Percentiles rank a stretch among this genome's conserved stretches.
Conservation (phyloP, 2,113 vertebrate genomes). For the Pterocles gutturalis region DNA sequence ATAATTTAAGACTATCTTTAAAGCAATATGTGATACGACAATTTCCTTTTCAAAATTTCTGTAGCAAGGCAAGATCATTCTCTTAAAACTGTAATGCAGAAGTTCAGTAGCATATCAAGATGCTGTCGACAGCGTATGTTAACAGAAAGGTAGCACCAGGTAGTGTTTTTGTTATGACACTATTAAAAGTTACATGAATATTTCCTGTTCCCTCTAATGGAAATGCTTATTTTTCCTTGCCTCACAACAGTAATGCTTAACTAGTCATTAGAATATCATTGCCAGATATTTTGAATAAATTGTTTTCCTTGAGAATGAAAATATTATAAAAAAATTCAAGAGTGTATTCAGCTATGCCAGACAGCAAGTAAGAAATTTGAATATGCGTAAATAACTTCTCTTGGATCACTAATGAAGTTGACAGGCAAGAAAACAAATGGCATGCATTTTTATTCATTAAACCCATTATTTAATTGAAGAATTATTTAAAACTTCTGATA, state of each 20-base stretch:
- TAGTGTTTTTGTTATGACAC: background rate
- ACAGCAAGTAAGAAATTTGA: slow-evolving; percentile 70
- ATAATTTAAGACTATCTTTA: slow-evolving; percentile 24
- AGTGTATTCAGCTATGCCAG: slow-evolving; percentile 70
- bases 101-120: background rate
- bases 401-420: slow-evolving; percentile 76
- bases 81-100: background rate
- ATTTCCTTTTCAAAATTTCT: background rate
- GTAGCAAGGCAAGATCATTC: background rate
- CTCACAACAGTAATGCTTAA: slow-evolving; percentile 47
- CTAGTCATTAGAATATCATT: slow-evolving; percentile 59
- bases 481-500: slow-evolving; percentile 58
- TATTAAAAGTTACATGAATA: slow-evolving; percentile 38
- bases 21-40: background rate
- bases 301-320: slow-evolving; percentile 62
- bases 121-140: background rate
- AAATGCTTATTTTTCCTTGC: slow-evolving; percentile 24
- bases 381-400: slow-evolving; percentile 71
- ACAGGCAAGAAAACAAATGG: slow-evolving; percentile 65
- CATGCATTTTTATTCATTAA: slow-evolving; percentile 66
- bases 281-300: slow-evolving; percentile 71
- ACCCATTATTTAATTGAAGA: slow-evolving; percentile 64
- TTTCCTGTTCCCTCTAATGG: slow-evolving; percentile 21
- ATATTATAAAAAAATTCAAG: slow-evolving; percentile 66
- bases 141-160: background rate